phyloP scores from a whole-genome alignment of 35 echinoderm and acorn worm species.

The Acanthaster planci region DNA sequence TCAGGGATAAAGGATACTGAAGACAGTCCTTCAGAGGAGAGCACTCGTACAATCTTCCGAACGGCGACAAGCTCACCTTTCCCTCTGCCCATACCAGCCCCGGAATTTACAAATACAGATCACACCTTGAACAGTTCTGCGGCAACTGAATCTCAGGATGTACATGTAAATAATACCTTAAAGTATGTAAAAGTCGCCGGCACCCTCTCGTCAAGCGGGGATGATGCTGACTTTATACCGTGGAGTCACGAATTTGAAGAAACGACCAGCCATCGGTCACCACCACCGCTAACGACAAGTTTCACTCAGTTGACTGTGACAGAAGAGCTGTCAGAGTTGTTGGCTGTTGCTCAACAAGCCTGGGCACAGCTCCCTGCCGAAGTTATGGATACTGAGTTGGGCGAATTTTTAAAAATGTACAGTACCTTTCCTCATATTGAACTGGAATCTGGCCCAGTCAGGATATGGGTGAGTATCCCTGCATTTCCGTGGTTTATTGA shows the following conservation, averaged over 20 bases:
- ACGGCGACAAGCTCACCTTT: neutral
- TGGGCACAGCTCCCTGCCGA: slow-evolving; percentile 12
- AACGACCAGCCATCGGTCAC: neutral
- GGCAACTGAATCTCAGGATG: slow-evolving; percentile 24
- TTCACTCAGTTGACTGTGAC: slow-evolving; percentile 14
- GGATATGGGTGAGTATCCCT: neutral
- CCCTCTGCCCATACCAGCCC: neutral
- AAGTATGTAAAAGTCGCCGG: neutral
- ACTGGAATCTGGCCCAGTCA: slow-evolving; percentile 6
- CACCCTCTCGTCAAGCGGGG: neutral
- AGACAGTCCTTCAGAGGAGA: neutral
- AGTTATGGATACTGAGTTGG: slow-evolving; percentile 14
- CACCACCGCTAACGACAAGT: neutral
- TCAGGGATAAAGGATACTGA: neutral
- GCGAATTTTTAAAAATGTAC: slow-evolving; percentile 32
- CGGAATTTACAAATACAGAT: neutral
- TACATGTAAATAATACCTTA: slow-evolving; percentile 21
- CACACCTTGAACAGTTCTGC: neutral
- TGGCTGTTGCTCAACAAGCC: slow-evolving; percentile 15
- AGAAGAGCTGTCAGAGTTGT: neutral
- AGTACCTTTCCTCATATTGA: slow-evolving; percentile 14
- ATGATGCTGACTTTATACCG: slow-evolving; percentile 12
- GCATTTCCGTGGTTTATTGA: too few relatives aligned
- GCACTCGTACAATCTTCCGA: neutral
- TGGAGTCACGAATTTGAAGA: neutral